These are phyloP conservation scores for Knipowitschia caucasica DNA, from an alignment of 2,797 vertebrate species.

Conservation along the genomic window DNA sequence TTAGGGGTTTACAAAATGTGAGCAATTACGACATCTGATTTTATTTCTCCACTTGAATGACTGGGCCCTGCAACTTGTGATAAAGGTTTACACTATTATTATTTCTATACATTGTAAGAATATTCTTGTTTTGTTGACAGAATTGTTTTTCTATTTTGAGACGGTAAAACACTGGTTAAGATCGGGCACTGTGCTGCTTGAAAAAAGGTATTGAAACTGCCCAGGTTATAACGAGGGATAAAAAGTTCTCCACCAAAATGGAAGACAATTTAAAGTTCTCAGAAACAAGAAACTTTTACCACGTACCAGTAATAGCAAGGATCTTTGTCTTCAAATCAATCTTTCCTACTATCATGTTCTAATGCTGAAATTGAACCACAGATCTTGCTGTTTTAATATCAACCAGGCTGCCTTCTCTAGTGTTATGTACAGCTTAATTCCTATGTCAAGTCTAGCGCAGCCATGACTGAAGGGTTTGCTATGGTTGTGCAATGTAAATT, in stretches of 20 bases:
- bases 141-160: too few species aligned
- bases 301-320: not conserved
- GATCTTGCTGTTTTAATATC: not conserved
- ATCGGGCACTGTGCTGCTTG: not conserved
- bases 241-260: conserved; percentile 6
- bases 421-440: not conserved
- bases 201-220: conserved; percentile 4
- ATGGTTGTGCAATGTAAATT: conserved; percentile 5
- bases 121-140: too few species aligned
- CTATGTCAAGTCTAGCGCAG: not conserved
- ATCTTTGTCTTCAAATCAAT: not conserved
- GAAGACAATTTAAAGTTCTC: conserved; percentile 12
- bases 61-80: too few species aligned
- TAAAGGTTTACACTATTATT: too few species aligned
- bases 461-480: not conserved
- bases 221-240: conserved; percentile 8
- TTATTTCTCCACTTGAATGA: too few species aligned
- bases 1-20: too few species aligned
- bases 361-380: not conserved
- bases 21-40: too few species aligned
- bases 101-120: too few species aligned
- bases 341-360: not conserved
- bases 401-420: not conserved
- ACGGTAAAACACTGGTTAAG: too few species aligned
- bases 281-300: not conserved